Base-by-base conservation (phyloP, 2,797 vertebrate genomes). In the Coilia nasus region DNA sequence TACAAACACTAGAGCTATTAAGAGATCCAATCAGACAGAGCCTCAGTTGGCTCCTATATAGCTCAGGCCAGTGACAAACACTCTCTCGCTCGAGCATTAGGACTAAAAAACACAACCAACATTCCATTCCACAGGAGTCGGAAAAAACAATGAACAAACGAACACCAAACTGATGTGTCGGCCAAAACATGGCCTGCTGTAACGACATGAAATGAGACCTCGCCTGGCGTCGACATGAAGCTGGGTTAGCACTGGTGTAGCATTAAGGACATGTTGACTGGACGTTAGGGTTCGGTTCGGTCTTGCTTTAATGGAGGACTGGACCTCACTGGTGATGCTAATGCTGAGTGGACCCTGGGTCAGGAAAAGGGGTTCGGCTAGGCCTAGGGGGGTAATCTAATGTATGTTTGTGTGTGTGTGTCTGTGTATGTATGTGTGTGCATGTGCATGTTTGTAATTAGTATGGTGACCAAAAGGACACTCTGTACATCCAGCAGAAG, bases 101-200 rank as follows among this genome's bases (percentile, higher is more conserved):
- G 6, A 35, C 14, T 19, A 28, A 75, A 75, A 75, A 54, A 54
- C 67, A 75, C 28, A 75, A 35, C 28, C 31, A 75, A 75, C 67
- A 75, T 41, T 75, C 67, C 67, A 75, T 75, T 75, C 67, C 67
- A 41, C 64, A 35, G 67, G 31, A 75, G 67, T 35, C 25, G 31
- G 60, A 60, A 60, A 15, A 75, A 75, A 75, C 67, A 1, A 64
- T 64, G 67, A 54, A 54, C 4, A 47, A 10, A 47, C 7, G 50
- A 41, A 75, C 67, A 75, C 28, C 67, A 75, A 75, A 75, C 67
- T 31, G 23, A 25, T 64, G 60, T 23, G 23, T 25, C 2, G 60
- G 12, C 23, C 50, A 54, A 9, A 75, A 35, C 6, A 75, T 75
- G 67, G 67, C 28, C 28, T 75, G 67, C 67, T 75, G 67, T 35